Percentiles rank a stretch among this genome's conserved stretches.
Conservation (phyloP, 2,113 vertebrate species). For the Melierax canorus region DNA sequence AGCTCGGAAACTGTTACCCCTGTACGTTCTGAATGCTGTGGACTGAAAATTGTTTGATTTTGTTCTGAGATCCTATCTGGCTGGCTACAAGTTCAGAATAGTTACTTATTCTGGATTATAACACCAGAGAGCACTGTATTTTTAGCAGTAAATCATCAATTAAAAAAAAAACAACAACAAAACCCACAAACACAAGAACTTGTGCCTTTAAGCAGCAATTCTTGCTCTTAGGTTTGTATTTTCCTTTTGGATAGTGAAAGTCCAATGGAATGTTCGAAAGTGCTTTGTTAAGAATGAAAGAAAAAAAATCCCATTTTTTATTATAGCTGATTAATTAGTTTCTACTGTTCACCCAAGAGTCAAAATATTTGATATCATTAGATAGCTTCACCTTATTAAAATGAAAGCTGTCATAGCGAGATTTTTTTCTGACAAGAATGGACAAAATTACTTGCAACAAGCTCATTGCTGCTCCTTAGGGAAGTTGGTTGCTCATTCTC, state of each 20-base stretch:
- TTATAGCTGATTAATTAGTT: not conserved
- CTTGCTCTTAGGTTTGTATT: not conserved
- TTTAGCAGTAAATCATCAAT: not conserved
- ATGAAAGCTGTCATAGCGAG: not conserved
- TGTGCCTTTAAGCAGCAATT: not conserved
- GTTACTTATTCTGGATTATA: not conserved
- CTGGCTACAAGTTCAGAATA: not conserved
- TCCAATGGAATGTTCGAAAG: not conserved
- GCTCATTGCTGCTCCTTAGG: not conserved
- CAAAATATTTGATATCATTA: not conserved
- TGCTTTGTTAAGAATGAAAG: rapidly evolving
- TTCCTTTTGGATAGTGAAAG: not conserved
- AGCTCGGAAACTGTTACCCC: not conserved
- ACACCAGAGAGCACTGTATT: not conserved
- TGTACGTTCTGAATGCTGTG: not conserved
- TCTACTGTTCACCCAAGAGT: not conserved
- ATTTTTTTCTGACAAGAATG: not conserved
- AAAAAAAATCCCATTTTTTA: rapidly evolving
- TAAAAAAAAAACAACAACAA: not conserved
- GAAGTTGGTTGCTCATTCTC: not conserved
- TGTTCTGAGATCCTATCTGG: not conserved
- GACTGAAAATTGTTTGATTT: not conserved
- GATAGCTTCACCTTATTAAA: not conserved
- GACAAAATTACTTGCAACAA: not conserved
- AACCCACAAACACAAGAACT: not conserved